Base-by-base conservation (phyloP, 2,888 invertebrate species). In the Perizoma flavofasciatum region DNA sequence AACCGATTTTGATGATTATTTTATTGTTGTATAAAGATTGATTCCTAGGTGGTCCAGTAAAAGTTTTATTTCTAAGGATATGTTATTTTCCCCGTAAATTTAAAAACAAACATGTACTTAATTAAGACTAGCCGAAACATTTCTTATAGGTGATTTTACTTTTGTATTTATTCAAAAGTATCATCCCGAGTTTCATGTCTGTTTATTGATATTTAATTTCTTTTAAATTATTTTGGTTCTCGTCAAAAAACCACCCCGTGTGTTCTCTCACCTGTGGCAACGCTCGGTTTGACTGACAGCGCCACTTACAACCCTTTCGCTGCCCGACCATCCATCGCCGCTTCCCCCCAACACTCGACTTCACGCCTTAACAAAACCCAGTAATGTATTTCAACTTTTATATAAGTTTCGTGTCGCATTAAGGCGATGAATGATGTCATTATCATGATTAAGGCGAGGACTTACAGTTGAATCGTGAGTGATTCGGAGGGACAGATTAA, bases 391-490 rank as follows among this genome's bases (percentile, higher is more conserved):
- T 5, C 6, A 45, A 57, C 37, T 9, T 35, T 35, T 33, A 39
- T 32, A 43, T 47, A 51, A 44, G 65, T 47, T 45, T 70, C 70
- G 66, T 50, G 58, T 55, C 61, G 60, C 71, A 83, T 83, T 80
- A 82, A 79, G 77, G 81, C 86, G 86, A 90, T 82, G 85, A 82
- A 89, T 88, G 89, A 84, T 81, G 85, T 88, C 86, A 82, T 90
- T 89, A 89, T 73, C 68, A 78, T 89, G 89, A 89, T 88, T 86
- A 85, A 89, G 81, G 81, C 76, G 77, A 78, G 86, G 85, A 82
- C 77, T 75, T 77, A 77, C 74, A 83, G 88, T 85, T 87, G 87
- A 88, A 86, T 88, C 81, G 85, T 86, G 83, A 87, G 82, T 85
- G 87, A 86, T 88, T 82, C 79, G 79, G 68, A 65, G 64, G 73